These are phyloP conservation scores for Branchinecta lynchi DNA, from an alignment of 1,140 invertebrate species.

Conservation along the genomic window DNA sequence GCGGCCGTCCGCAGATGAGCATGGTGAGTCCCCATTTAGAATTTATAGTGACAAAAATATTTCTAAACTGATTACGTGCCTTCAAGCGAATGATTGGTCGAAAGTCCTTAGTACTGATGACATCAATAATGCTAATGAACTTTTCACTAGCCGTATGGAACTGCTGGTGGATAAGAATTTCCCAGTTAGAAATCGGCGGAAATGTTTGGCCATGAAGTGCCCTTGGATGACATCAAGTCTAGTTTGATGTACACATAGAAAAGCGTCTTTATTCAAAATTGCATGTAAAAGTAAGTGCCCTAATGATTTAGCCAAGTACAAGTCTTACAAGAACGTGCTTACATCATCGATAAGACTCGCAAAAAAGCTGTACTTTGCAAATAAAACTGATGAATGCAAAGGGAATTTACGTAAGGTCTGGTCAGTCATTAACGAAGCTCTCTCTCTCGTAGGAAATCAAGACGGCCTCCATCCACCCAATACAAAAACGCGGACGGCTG, in stretches of 20 bases:
- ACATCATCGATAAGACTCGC: background rate
- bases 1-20: too few relatives aligned
- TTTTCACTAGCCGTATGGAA: background rate
- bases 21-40: background rate
- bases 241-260: background rate
- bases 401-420: background rate
- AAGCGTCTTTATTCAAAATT: conserved; percentile 4
- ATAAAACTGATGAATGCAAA: background rate
- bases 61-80: background rate
- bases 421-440: background rate
- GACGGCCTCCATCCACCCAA: background rate
- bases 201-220: background rate
- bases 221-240: conserved; percentile 1
- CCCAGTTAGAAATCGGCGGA: background rate
- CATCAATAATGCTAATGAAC: background rate
- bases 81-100: background rate
- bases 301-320: background rate
- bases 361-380: conserved; percentile 1
- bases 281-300: conserved; percentile 3
- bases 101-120: background rate
- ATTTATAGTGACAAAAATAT: background rate
- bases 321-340: background rate
- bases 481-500: background rate
- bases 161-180: background rate
- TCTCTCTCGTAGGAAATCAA: too few relatives aligned